These are phyloP conservation scores for Homarus americanus DNA, from an alignment of 1,140 invertebrate genomes.

Conservation along the genomic window DNA sequence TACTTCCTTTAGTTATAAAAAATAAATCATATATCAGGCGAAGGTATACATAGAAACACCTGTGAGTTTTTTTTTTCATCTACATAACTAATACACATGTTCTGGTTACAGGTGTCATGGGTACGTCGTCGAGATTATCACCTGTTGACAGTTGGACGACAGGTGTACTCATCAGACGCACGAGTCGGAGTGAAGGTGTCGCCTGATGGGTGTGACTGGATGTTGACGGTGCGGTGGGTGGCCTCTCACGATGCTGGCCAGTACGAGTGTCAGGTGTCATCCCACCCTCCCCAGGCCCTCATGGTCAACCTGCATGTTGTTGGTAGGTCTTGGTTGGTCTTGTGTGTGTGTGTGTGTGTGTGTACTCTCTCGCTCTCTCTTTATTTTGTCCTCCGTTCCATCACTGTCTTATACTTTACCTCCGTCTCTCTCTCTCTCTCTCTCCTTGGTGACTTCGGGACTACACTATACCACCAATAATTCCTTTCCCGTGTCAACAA, in stretches of 20 bases:
- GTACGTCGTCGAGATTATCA: constrained; percentile 89
- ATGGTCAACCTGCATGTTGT: constrained; percentile 77
- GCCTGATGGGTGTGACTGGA: constrained; percentile 82
- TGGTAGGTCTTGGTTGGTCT: constrained; percentile 74
- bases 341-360: neutral
- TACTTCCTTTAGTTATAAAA: too few species aligned
- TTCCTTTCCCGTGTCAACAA: too few species aligned
- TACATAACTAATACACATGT: too few species aligned
- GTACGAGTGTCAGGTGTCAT: constrained; percentile 79
- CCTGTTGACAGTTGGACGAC: constrained; percentile 88
- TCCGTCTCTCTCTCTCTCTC: too few species aligned
- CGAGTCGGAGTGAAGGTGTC: constrained; percentile 83
- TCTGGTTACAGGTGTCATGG: constrained; percentile 85
- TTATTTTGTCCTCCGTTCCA: too few species aligned
- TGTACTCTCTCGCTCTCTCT: too few species aligned
- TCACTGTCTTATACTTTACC: too few species aligned
- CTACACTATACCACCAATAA: too few species aligned
- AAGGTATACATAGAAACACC: too few species aligned
- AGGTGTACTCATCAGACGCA: constrained; percentile 90
- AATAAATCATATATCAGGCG: too few species aligned
- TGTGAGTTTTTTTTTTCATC: too few species aligned
- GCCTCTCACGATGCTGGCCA: constrained; percentile 77
- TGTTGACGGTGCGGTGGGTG: constrained; percentile 83
- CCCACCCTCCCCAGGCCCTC: constrained; percentile 77
- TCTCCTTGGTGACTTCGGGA: too few species aligned